Conservation (phyloP, 2,797 vertebrate genomes). For the Squalus acanthias region DNA sequence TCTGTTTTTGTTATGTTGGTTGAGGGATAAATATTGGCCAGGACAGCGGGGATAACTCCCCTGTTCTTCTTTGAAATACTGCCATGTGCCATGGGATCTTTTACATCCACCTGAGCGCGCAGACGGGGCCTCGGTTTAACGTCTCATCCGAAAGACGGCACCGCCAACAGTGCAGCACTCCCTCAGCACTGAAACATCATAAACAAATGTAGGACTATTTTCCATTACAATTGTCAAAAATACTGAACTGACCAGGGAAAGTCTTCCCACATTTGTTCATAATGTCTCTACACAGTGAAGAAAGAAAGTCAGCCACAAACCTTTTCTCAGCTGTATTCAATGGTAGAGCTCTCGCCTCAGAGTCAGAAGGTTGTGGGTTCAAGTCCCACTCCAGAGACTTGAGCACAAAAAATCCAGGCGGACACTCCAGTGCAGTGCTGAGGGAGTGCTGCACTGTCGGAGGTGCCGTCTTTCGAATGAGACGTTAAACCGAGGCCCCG, state of each 20-base stretch:
- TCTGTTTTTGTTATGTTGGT: too few species aligned
- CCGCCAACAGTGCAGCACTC: too few species aligned
- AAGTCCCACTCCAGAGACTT: background rate
- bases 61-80: too few species aligned
- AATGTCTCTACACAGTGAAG: background rate
- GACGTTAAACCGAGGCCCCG: background rate
- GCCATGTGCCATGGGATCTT: too few species aligned
- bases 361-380: background rate
- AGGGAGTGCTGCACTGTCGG: background rate
- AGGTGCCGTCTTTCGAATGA: background rate
- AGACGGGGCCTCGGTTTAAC: too few species aligned
- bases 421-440: too few species aligned
- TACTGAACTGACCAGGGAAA: background rate
- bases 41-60: too few species aligned
- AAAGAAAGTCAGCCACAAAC: background rate
- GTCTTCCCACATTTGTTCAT: background rate
- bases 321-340: background rate
- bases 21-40: too few species aligned
- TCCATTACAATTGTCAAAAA: conserved; percentile 8
- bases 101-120: too few species aligned
- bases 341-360: background rate
- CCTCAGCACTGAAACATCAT: background rate
- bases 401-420: background rate
- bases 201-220: conserved; percentile 8
- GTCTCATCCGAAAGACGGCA: too few species aligned